Evolutionary conservation across 2,113 vertebrate genomes (phyloP), one percentile per base, ranked within the genome.

Genomic region (Seriola dumerili): DNA sequence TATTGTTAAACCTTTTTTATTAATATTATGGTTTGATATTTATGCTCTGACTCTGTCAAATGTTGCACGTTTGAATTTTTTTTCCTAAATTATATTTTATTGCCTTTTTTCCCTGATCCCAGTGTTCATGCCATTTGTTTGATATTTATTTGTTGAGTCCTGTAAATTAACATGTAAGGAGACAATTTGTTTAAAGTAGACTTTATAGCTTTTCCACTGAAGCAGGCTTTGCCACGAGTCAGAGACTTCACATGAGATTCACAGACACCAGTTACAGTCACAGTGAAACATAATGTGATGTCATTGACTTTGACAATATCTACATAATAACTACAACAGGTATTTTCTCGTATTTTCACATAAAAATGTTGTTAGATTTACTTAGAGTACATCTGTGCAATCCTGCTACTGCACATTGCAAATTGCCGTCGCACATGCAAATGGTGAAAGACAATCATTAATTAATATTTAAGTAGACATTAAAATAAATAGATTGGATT

Each of bases 21-120:
- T 76, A 57, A 81, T 84, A 83, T 58, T 90, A 86, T 90, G 81
- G 68, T 91, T 92, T 86, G 81, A 86, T 93, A 91, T 94, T 93
- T 92, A 90, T 92, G 89, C 82, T 92, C 80, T 93, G 80, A 90
- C 74, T 92, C 76, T 90, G 81, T 93, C 88, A 80, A 63, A 92
- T 88, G 80, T 92, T 93, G 88, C 91, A 89, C 81, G 46, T 88
- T 87, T 85, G 14, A 72, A 66, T 79, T 78, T 68, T 61, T 76
- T 71, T 61, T 34, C 68, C 72, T 84, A 88, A 89, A 89, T 90
- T 82, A 81, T 84, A 77, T 84, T 85, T 80, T 63, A 78, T 84
- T 90, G 78, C 77, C 80, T 72, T 84, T 86, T 29, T 83, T 70
- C 68, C 86, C 65, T 78, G 32, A 84, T 70, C 59, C 69, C 64